Base-by-base conservation (phyloP, 2,113 vertebrate genomes). In the Proteles cristata region DNA sequence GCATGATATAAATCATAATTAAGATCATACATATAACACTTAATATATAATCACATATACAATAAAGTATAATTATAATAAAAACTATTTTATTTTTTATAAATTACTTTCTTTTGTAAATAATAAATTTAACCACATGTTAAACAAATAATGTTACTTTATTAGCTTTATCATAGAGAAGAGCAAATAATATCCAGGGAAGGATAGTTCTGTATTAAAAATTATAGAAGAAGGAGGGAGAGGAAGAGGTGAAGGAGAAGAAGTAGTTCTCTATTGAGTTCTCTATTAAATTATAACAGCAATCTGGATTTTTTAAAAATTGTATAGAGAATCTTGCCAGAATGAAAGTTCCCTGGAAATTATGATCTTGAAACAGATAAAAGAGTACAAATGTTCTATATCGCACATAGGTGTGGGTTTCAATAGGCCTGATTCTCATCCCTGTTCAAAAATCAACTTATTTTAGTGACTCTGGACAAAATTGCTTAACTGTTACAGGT, bases 101-200 rank as follows among this genome's bases (percentile, higher is more conserved):
- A 71, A 71, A 50, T 73, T 61, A 66, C 16, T 83, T 92, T 71
- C 11, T 63, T 76, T 84, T 63, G 1, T 74, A 90, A 96, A 88
- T 58, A 95, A 91, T 87, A 63, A 77, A 90, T 35, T 76, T 77
- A 94, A 55, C 53, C 9, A 39, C 16, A 68, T 90, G 50, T 43
- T 66, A 90, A 92, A 93, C 8, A 85, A 65, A 74, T 76, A 79
- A n/a, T 69, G 7, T n/a, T 96, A 55, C 21, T 82, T 90, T 74
- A 76, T 84, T 71, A 90, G 63, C 25, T 11, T 96, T 81, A 79
- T 73, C 14, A 45, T 14, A 73, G 2, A 3, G 4, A 43, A 87
- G 48, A 45, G 48, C 11, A 91, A 80, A 86, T 2, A 90, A 63
- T 88, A 71, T 39, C n/a, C 53, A 82, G 33, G 35, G 45, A 65